Base-by-base conservation (phyloP, 2,113 vertebrate genomes). In the Lycaon pictus region DNA sequence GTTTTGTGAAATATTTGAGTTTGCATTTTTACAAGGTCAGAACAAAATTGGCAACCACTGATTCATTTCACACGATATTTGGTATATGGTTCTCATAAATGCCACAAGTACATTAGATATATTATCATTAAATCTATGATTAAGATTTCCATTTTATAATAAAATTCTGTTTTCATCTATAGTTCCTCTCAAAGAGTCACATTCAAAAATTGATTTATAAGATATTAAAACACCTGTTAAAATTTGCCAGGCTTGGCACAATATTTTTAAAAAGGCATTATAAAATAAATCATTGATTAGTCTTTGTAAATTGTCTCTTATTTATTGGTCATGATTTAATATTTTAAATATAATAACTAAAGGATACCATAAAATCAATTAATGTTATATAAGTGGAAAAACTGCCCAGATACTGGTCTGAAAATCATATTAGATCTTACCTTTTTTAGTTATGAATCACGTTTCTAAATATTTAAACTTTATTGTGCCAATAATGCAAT, bases 381-480 rank as follows among this genome's bases (percentile, higher is more conserved):
- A 93, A 71, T 62, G 8, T 19, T 83, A 37, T 32, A 32, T 56
- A 4, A 88, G 19, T 53, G 86, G 48, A 23, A 71, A 81, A 94
- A 69, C 12, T 92, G 9, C 43, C 35, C 13, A 76, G 43, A 72
- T 37, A 72, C 29, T 12, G 22, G 43, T 43, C 27, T 95, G 58
- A 16, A 79, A 94, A 95, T 63, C 8, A 51, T 83, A 93, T 80
- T 81, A 92, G 25, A 77, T 82, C 20, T 69, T 55, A 74, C 12
- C 1, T 83, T 88, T 90, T 87, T 67, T 37, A 17, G 23, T 85
- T 80, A 93, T 56, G 74, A 95, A 77, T 91, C 37, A 95, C 32
- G 77, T 92, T 93, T 93, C n/a, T 93, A 90, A 97, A 97, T 90
- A 97, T 87, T 96, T 94, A 93, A 94, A 82, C 3, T 87, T 9